A percentile compares a stretch with the other conserved stretches of the same genome.
phyloP scores from a whole-genome alignment of 2,888 invertebrate species.

The Rhimphoctona megacephalus region DNA sequence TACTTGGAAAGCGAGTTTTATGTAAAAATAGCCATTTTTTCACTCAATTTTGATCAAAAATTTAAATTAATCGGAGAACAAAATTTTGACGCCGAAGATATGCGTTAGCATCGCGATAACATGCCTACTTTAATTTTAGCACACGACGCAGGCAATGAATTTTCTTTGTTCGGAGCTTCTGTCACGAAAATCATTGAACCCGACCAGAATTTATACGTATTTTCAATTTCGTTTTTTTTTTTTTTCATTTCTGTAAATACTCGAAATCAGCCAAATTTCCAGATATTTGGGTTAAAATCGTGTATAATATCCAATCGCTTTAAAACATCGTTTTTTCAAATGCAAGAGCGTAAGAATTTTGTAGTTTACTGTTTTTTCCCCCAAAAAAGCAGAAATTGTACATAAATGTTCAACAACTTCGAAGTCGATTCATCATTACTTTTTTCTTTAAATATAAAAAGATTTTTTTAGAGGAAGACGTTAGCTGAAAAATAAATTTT shows the following conservation, averaged over 20 bases:
- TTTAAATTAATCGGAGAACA: neutral
- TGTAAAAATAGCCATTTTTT: neutral
- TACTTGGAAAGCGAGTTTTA: neutral
- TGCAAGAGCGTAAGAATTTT: neutral
- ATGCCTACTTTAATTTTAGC: conserved; percentile 1
- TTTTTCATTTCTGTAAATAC: conserved; percentile 6
- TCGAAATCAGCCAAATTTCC: neutral
- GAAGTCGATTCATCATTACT: neutral
- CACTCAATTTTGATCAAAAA: neutral
- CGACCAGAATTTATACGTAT: neutral
- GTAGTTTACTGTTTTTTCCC: neutral
- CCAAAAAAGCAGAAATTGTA: neutral
- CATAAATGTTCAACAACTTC: neutral
- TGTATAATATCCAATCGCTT: neutral
- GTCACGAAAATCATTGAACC: neutral
- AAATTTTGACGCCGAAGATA: neutral
- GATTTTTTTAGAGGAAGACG: neutral
- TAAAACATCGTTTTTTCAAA: neutral
- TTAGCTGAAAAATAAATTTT: neutral
- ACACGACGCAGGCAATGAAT: conserved; percentile 2
- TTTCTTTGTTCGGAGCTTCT: conserved; percentile 14
- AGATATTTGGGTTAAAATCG: neutral
- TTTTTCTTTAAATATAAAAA: neutral
- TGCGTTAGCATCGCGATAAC: neutral
- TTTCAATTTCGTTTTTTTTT: neutral